Conservation (phyloP, 2,888 invertebrate species). For the Orthosia incerta region DNA sequence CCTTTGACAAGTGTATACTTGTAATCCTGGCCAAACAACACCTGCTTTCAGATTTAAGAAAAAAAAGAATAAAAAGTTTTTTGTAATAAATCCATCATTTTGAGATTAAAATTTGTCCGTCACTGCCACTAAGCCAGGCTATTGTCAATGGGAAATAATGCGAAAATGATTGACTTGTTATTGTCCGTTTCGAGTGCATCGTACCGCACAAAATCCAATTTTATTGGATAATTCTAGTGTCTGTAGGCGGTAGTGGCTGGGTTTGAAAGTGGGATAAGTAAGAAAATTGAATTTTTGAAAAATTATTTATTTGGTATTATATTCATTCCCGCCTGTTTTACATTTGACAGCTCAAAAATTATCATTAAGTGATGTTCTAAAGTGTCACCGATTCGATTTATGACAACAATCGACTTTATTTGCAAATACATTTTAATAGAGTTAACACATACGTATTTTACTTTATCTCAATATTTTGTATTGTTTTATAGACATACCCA, state of each 20-base stretch:
- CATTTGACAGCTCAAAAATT: too few relatives aligned
- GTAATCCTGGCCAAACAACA: slow-evolving; percentile 65
- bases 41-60: slow-evolving; percentile 60
- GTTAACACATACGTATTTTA: too few relatives aligned
- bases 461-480: too few relatives aligned
- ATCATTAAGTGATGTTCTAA: too few relatives aligned
- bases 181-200: slow-evolving; percentile 68
- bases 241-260: slow-evolving; percentile 71
- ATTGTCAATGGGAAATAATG: slow-evolving; percentile 79
- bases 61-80: slow-evolving; percentile 44
- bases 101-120: slow-evolving; percentile 74
- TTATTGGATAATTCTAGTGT: slow-evolving; percentile 81
- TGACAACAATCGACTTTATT: too few relatives aligned
- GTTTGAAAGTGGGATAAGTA: slow-evolving; percentile 54
- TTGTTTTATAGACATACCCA: too few relatives aligned
- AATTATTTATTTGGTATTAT: background rate
- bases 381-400: too few relatives aligned
- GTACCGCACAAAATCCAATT: slow-evolving; percentile 81
- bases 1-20: slow-evolving; percentile 53
- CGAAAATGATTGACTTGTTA: slow-evolving; percentile 84
- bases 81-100: slow-evolving; percentile 74
- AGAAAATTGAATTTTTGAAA: slow-evolving; percentile 37
- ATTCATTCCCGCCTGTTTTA: too few relatives aligned
- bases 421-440: too few relatives aligned
- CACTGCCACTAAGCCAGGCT: slow-evolving; percentile 58